Percentiles rank a stretch among this genome's conserved stretches.
These are phyloP conservation scores for Sebastes kiyomatsui DNA, from an alignment of 2,797 vertebrate genomes.

Conservation along the genomic window DNA sequence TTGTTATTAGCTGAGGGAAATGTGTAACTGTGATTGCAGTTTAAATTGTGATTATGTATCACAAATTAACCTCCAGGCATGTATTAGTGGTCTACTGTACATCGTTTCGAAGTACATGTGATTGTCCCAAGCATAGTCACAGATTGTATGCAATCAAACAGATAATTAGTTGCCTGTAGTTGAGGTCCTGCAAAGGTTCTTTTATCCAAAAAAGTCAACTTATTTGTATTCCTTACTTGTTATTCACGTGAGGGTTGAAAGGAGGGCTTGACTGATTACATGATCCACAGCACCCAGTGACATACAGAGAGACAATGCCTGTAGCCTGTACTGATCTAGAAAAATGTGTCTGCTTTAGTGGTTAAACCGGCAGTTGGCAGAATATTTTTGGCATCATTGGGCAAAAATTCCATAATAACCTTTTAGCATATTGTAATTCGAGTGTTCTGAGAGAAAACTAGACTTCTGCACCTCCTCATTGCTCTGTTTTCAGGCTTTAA, in stretches of 20 bases:
- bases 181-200: neutral
- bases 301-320: neutral
- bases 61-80: neutral
- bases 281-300: neutral
- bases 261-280: neutral
- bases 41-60: neutral
- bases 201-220: neutral
- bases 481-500: too few relatives aligned
- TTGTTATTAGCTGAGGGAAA: neutral
- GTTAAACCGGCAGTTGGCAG: fast-evolving
- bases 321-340: neutral
- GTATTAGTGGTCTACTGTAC: too few relatives aligned
- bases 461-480: too few relatives aligned
- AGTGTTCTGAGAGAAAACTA: too few relatives aligned
- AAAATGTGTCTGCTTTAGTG: neutral
- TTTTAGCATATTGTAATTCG: too few relatives aligned
- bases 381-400: too few relatives aligned
- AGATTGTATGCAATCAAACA: neutral
- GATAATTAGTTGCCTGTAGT: neutral
- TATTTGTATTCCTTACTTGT: neutral
- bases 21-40: neutral
- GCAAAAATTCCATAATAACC: too few relatives aligned
- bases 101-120: neutral
- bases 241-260: neutral
- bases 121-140: neutral